These are phyloP conservation scores for Tiphia femorata DNA, from an alignment of 2,888 invertebrate species.

Conservation along the genomic window DNA sequence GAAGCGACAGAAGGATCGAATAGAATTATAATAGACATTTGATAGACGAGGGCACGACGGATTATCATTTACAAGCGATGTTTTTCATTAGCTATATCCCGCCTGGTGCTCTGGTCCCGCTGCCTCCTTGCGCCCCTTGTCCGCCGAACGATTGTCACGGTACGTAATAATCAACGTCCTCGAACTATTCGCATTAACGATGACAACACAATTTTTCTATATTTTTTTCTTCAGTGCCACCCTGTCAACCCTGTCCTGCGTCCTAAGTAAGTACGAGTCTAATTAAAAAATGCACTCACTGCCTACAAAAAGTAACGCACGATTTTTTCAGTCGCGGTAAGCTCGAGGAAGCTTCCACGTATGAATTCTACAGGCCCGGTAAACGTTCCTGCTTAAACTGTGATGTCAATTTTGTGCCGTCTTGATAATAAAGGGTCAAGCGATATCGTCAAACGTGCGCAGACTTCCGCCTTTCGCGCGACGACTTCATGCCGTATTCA, in stretches of 20 bases:
- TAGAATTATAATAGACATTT: not conserved
- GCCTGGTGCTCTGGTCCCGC: slow-evolving; percentile 56
- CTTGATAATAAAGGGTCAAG: too few relatives aligned
- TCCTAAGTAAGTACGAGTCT: slow-evolving; percentile 17
- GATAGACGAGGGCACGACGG: not conserved
- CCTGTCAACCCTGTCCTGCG: slow-evolving; percentile 21
- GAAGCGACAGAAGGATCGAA: too few relatives aligned
- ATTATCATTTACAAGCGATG: slow-evolving; percentile 5
- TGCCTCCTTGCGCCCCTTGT: slow-evolving; percentile 12
- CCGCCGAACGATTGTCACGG: slow-evolving; percentile 9
- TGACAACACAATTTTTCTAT: not conserved
- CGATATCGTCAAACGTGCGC: too few relatives aligned
- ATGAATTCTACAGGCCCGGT: too few relatives aligned
- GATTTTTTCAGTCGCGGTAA: too few relatives aligned
- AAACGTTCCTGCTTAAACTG: too few relatives aligned
- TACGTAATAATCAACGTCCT: not conserved
- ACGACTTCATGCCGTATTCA: too few relatives aligned
- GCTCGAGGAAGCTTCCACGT: too few relatives aligned
- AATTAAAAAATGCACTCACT: slow-evolving; percentile 2
- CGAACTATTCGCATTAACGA: not conserved
- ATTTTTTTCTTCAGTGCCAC: slow-evolving; percentile 13
- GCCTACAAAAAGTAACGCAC: not conserved
- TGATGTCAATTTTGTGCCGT: too few relatives aligned
- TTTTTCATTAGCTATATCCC: slow-evolving; percentile 52
- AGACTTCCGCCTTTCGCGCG: too few relatives aligned